Percentiles rank a stretch among this genome's conserved stretches.
These are phyloP conservation scores for Drosophila lacteicornis DNA, from an alignment of 1,140 invertebrate genomes.

Conservation along the genomic window DNA sequence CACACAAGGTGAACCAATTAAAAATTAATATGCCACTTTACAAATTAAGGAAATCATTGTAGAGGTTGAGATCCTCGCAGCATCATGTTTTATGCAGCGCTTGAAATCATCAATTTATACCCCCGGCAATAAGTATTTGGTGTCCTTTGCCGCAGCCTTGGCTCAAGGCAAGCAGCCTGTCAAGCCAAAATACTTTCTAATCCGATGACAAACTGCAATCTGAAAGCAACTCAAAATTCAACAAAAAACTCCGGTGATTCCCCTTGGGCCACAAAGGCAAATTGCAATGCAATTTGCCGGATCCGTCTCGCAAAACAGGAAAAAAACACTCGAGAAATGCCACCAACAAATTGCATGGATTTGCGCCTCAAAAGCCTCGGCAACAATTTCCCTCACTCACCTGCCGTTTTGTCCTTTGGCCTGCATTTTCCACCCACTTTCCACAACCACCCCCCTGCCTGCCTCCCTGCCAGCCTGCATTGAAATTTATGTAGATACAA, in stretches of 20 bases:
- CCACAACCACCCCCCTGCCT: neutral
- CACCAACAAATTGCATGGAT: slow-evolving; percentile 63
- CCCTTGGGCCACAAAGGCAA: slow-evolving; percentile 26
- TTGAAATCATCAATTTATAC: neutral
- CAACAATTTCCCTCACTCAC: slow-evolving; percentile 13
- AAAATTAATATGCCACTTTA: slow-evolving; percentile 1
- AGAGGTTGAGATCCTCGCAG: neutral
- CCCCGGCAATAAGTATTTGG: slow-evolving; percentile 1
- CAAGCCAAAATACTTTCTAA: slow-evolving; percentile 40
- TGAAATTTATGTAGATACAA: slow-evolving; percentile 67
- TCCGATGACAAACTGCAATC: slow-evolving; percentile 49
- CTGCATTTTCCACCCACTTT: slow-evolving; percentile 16
- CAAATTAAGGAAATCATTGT: neutral
- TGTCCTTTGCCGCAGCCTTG: neutral
- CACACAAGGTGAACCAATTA: neutral
- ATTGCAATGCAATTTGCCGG: slow-evolving; percentile 60
- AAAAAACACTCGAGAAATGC: slow-evolving; percentile 35
- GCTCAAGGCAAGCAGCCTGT: slow-evolving; percentile 11
- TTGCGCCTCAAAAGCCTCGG: slow-evolving; percentile 34
- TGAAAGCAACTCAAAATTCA: slow-evolving; percentile 23
- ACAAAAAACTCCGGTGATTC: slow-evolving; percentile 23
- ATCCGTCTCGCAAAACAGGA: slow-evolving; percentile 23
- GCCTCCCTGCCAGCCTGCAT: neutral
- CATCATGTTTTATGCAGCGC: slow-evolving; percentile 8
- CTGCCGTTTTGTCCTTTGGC: slow-evolving; percentile 33